Evolutionary conservation across 1,140 invertebrate genomes (phyloP).

Genomic region (Scaptomyza hsui): DNA sequence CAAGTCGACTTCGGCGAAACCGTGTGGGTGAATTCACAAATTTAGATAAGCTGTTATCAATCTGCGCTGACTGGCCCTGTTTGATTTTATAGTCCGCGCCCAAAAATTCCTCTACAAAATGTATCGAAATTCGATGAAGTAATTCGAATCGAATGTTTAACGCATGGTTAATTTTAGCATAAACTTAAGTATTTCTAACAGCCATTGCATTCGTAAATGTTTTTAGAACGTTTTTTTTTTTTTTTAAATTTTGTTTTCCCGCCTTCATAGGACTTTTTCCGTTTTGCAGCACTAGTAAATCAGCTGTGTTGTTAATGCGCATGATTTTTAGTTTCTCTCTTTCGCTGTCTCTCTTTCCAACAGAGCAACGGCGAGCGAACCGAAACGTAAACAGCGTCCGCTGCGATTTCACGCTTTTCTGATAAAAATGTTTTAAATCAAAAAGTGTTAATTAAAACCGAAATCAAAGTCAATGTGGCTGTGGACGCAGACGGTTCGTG

Average conservation of each 20-base stretch:
- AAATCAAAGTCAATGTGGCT: slow-evolving; percentile 80
- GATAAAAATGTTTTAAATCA: slow-evolving; percentile 82
- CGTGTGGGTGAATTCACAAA: slow-evolving; percentile 46
- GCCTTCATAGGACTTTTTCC: neutral
- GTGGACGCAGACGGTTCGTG: slow-evolving; percentile 69
- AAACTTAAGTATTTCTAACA: neutral
- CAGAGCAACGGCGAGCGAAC: slow-evolving; percentile 37
- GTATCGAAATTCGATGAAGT: slow-evolving; percentile 33
- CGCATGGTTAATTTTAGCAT: neutral
- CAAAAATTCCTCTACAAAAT: slow-evolving; percentile 19
- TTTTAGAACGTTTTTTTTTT: neutral
- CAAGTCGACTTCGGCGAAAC: slow-evolving; percentile 38
- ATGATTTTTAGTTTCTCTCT: slow-evolving; percentile 32
- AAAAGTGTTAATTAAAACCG: slow-evolving; percentile 78
- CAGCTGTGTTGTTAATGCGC: slow-evolving; percentile 49
- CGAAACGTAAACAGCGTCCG: slow-evolving; percentile 77
- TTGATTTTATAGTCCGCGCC: slow-evolving; percentile 25
- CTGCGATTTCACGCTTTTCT: slow-evolving; percentile 75
- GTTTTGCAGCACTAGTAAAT: slow-evolving; percentile 28
- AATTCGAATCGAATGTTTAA: neutral
- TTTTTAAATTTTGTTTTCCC: slow-evolving; percentile 5
- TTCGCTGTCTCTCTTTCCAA: slow-evolving; percentile 27
- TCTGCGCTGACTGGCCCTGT: slow-evolving; percentile 21
- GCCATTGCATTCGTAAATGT: neutral
- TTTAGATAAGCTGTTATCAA: slow-evolving; percentile 74